Evolutionary conservation across 2,797 vertebrate genomes (phyloP).

Genomic region (Epinephelus awoara): DNA sequence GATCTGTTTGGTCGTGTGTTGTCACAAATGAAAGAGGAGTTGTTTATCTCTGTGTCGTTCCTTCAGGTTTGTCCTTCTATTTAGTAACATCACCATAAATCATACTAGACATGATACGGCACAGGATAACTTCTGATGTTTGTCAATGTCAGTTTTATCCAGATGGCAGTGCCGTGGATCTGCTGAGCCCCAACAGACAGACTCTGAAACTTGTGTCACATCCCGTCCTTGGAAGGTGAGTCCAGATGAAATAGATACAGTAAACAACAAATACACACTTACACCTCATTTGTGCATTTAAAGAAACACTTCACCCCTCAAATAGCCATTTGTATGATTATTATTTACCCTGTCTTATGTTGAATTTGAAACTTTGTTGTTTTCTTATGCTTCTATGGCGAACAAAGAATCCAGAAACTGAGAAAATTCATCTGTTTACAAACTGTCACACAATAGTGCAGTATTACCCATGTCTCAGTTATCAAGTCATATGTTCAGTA

Average conservation of each 20-base stretch:
- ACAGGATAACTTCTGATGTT: slow-evolving; percentile 11
- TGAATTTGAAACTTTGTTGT: too few species aligned
- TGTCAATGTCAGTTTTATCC: slow-evolving; percentile 82
- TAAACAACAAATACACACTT: not conserved
- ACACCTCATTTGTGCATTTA: not conserved
- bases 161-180: slow-evolving; percentile 82
- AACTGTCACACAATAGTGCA: too few species aligned
- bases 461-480: too few species aligned
- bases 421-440: too few species aligned
- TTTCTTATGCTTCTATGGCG: too few species aligned
- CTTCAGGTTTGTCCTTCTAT: slow-evolving; percentile 85
- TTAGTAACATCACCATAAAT: not conserved
- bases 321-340: too few species aligned
- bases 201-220: slow-evolving; percentile 80
- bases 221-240: slow-evolving; percentile 86
- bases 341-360: too few species aligned
- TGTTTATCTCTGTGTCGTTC: slow-evolving; percentile 84
- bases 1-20: slow-evolving; percentile 78
- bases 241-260: not conserved
- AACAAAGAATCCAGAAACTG: too few species aligned
- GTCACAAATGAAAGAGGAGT: slow-evolving; percentile 45
- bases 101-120: not conserved
- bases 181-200: slow-evolving; percentile 75
- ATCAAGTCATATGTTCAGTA: too few species aligned
- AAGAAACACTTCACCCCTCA: too few species aligned